A percentile compares a stretch with the other conserved stretches of the same genome.
Evolutionary conservation across 2,888 invertebrate species (phyloP).

Genomic region (Linnaemya tessellans): DNA sequence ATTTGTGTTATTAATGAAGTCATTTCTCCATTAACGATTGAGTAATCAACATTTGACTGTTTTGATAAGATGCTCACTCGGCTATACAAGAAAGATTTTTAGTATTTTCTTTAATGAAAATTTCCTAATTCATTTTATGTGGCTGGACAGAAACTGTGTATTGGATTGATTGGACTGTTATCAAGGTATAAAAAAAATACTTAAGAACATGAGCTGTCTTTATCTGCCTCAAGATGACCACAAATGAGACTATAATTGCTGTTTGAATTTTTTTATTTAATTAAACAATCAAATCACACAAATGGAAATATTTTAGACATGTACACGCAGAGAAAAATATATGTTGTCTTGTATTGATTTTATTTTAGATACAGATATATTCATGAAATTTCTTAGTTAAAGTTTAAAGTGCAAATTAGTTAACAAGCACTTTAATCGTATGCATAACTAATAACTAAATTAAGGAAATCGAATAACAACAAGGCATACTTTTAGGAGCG

Average conservation of each 20-base stretch:
- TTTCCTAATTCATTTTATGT: background rate
- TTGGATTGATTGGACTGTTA: background rate
- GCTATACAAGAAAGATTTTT: background rate
- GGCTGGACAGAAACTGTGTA: background rate
- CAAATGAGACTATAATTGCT: background rate
- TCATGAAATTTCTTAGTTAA: no score
- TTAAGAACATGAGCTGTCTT: background rate
- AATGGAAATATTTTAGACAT: background rate
- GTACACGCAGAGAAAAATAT: no score
- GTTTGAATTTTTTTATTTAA: background rate
- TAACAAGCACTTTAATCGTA: no score
- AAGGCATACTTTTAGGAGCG: no score
- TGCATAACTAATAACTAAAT: no score
- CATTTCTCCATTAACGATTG: slow-evolving; percentile 12
- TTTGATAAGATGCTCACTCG: background rate
- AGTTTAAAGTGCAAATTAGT: no score
- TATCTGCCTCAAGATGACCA: background rate
- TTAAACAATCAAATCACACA: background rate
- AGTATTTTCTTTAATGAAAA: background rate
- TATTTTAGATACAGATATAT: no score
- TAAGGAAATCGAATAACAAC: no score
- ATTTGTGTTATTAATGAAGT: slow-evolving; percentile 6
- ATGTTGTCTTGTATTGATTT: no score
- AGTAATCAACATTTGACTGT: slow-evolving; percentile 6
- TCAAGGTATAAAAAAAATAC: background rate